Evolutionary conservation across 2,797 vertebrate species (phyloP), one percentile per base, ranked within the genome.

Genomic region (Hydrolagus colliei): DNA sequence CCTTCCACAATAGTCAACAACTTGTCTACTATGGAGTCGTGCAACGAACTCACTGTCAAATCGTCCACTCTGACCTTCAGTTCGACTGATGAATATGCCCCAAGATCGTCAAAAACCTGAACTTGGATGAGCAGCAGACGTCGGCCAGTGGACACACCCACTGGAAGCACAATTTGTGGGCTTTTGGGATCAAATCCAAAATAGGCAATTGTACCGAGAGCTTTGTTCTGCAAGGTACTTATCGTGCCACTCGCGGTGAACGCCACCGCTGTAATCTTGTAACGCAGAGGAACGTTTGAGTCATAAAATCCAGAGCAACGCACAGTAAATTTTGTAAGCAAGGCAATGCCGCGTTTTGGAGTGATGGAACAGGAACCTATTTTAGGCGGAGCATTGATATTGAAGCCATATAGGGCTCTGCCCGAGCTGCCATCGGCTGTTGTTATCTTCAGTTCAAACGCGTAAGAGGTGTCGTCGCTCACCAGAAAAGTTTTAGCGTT

Each of bases 201-300:
- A 80, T 94, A 91, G 35, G 92, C 22, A 86, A 92, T 87, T 71
- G 86, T 0, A 1, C 93, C 93, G 72, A 92, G 87, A 0, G 89
- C 91, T 18, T 91, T 92, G 72, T 93, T 86, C 14, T 86, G 86
- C 62, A 91, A 61, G 14, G 92, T 91, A 78, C 22, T 90, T 85
- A 92, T 86, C 72, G 86, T 84, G 72, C 86, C 87, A 3, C 78
- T 87, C 35, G 84, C 8, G 72, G 89, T 0, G 0, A 89, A 32
- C 0, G 91, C 89, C 87, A 89, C 87, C 59, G 90, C 88, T n/a
- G 91, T 90, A 71, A 93, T 88, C 88, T 92, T 94, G n/a, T 94
- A 94, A 0, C 22, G 89, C 68, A 93, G 89, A 67, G 92, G 92
- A 32, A 72, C 20, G 77, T 93, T 32, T 72, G 1, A 85, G 59